Base-by-base conservation (phyloP, 2,888 invertebrate species). In the Drosophila atripex region DNA sequence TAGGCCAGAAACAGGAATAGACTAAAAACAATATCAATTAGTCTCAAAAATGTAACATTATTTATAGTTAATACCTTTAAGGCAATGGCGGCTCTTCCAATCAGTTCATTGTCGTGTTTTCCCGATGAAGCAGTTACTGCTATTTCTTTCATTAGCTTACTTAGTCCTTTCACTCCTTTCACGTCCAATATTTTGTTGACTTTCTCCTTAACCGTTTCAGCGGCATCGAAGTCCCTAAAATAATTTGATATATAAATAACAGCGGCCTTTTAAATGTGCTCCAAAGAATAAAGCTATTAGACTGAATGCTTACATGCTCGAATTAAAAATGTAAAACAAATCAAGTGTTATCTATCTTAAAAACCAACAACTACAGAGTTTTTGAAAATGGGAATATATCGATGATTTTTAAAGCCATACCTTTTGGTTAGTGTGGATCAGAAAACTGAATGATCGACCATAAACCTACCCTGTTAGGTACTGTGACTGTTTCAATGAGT, bases 121-220 rank as follows among this genome's bases (percentile, higher is more conserved):
- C 99, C 96, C 0, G 97, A 97, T 0, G 98, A 97, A 3, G 98
- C 99, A 0, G 99, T 98, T 14, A 98, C 95, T 0, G 96, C 97
- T 63, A 97, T 96, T 92, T 97, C 97, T 89, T 97, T 97, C 93
- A 97, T 95, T 35, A 97, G 91, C 90, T 96, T 97, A 30, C 96
- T 93, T 16, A 97, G 93, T 0, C 97, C 97, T 89, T 95, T 95
- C 0, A 97, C 95, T 0, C 97, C 97, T 92, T 97, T 97, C 0
- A 97, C 95, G 83, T 96, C 96, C 75, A 95, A 95, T 71, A 97
- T 93, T 92, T 97, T 96, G 52, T 95, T 95, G 93, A 97, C 95
- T 92, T 97, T 97, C 89, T 97, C 97, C 70, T 95, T 95, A 0
- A 97, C 95, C 0, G 96, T 96, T 92, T 97, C 97, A 0, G 97